Evolutionary conservation across 2,797 vertebrate genomes (phyloP), one percentile per base, ranked within the genome.

Genomic region (Epinephelus awoara): DNA sequence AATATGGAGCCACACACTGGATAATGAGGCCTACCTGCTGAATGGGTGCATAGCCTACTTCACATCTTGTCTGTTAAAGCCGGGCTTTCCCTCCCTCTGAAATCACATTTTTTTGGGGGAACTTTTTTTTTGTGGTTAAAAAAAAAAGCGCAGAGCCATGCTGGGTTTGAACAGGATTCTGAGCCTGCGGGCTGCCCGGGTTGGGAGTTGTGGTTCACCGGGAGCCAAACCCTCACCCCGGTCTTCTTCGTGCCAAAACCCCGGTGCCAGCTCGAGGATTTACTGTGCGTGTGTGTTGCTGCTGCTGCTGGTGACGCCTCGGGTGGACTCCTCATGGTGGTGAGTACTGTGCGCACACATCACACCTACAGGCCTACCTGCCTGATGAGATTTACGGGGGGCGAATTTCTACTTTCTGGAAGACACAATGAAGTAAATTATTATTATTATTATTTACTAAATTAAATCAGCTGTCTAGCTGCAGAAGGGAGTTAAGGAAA

Each of bases 261-360:
- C 91, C 76, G 91, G 88, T 88, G 77, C 95, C 89, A 91, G 92
- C 54, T 95, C 95, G 54, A 94, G 96, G 89, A 95, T 97, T 91
- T 96, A 94, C 87, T 94, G 95, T 75, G 95, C 96, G 74, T 94
- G 97, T 89, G 88, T 96, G 84, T 80, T 98, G 86, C 93, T 98
- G 77, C 93, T 99, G 89, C 96, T 99, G 86, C 93, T 96, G 80
- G 93, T 98, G 80, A 97, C 97, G 68, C 97, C 97, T 81, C 95
- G 97, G 79, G 97, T 96, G 80, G 97, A 98, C 85, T 96, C 97
- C 50, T 98, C 97, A 52, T 99, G 98, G 98, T 99, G 98, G 98
- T 99, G 91, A 98, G 97, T 94, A 67, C 17, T 13, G 57, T 77
- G 27, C 46, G 18, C 79, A 77, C 61, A 75, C 54, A 63, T 85